Conservation (phyloP, 2,888 invertebrate species). For the Phyto melanocephala region DNA sequence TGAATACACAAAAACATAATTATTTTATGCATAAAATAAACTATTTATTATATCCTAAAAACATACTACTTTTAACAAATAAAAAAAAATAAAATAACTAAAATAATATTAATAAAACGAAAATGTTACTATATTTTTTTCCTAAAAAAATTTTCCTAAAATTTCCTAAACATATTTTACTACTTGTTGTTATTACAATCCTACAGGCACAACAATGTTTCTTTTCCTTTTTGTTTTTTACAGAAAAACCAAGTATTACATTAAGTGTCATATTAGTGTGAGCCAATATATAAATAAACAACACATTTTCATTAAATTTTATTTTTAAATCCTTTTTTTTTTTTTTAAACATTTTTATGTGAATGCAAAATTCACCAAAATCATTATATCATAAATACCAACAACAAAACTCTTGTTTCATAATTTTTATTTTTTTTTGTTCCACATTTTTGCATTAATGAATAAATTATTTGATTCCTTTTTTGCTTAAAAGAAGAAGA, state of each 20-base stretch:
- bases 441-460: background rate
- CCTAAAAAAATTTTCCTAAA: constrained; percentile 52
- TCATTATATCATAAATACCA: background rate
- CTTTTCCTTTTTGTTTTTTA: constrained; percentile 6
- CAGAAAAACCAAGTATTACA: constrained; percentile 73
- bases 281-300: constrained; percentile 51
- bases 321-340: constrained; percentile 20
- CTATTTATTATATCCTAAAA: constrained; percentile 55
- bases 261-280: constrained; percentile 77
- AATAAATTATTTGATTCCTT: constrained; percentile 17
- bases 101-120: background rate
- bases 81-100: too few species aligned
- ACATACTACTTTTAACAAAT: constrained; percentile 4
- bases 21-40: background rate
- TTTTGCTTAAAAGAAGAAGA: constrained; percentile 8
- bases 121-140: constrained; percentile 55
- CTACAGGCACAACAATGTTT: constrained; percentile 13
- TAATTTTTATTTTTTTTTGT: background rate
- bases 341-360: background rate
- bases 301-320: constrained; percentile 24
- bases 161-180: constrained; percentile 44
- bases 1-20: background rate
- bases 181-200: constrained; percentile 23
- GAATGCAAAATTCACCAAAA: background rate
- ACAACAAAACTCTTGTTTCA: background rate